A percentile compares a stretch with the other conserved stretches of the same genome.
Evolutionary conservation across 1,140 invertebrate species (phyloP).

Genomic region (Philopotamus ludificatus): DNA sequence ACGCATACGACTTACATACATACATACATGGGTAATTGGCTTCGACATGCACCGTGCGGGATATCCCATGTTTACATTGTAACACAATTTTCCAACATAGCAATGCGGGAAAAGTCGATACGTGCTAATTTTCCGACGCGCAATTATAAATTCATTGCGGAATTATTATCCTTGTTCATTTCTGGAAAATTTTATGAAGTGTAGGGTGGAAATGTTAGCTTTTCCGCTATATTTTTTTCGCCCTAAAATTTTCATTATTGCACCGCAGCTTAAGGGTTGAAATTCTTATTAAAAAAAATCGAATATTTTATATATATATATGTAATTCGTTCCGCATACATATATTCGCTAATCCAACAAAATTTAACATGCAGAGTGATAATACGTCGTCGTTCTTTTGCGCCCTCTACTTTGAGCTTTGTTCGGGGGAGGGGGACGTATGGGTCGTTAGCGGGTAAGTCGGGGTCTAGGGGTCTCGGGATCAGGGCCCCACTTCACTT

Average conservation of each 20-base stretch:
- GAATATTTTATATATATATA: too few species aligned
- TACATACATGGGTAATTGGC: too few species aligned
- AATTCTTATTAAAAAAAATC: background rate
- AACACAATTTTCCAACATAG: too few species aligned
- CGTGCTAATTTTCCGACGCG: background rate
- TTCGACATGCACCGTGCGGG: too few species aligned
- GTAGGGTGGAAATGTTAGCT: constrained; percentile 27
- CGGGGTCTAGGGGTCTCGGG: constrained; percentile 9
- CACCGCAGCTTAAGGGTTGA: background rate
- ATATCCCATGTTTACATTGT: too few species aligned
- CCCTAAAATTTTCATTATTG: constrained; percentile 14
- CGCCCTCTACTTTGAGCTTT: background rate
- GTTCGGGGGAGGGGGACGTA: background rate
- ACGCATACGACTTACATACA: too few species aligned
- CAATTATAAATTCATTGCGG: constrained; percentile 34
- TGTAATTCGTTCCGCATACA: too few species aligned
- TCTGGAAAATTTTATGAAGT: constrained; percentile 37
- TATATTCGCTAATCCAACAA: background rate
- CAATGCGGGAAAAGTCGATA: too few species aligned
- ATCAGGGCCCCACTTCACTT: constrained; percentile 31
- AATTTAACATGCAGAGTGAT: constrained; percentile 4
- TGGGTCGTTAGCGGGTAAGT: constrained; percentile 16
- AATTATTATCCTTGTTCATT: constrained; percentile 35
- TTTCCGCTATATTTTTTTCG: constrained; percentile 15
- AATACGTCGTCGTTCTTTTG: background rate